Conservation (phyloP, 1,140 invertebrate species). For the Caenorhabditis tropicalis region DNA sequence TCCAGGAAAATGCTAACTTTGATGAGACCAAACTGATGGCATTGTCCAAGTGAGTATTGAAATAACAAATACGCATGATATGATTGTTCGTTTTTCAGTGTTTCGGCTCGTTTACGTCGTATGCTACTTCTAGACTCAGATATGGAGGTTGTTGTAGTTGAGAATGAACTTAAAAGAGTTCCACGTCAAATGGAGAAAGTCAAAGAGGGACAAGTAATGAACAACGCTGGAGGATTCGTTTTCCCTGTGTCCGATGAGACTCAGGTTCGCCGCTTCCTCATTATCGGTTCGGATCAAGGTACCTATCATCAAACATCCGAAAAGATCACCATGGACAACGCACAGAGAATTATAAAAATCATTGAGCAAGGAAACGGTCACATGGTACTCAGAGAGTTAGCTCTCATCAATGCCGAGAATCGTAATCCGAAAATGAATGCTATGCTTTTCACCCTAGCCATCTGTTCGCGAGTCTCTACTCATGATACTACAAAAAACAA, state of each 20-base stretch:
- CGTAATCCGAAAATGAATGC: conserved; percentile 72
- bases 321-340: conserved; percentile 70
- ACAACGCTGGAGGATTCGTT: conserved; percentile 72
- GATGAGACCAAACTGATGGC: not conserved
- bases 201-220: conserved; percentile 60
- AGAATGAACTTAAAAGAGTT: not conserved
- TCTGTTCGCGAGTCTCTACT: conserved; percentile 67
- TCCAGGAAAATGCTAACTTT: not conserved
- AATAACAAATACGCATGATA: not conserved
- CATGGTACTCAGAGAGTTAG: conserved; percentile 69
- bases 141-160: not conserved
- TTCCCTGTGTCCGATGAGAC: conserved; percentile 71
- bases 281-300: conserved; percentile 68
- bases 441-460: conserved; percentile 71
- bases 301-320: conserved; percentile 68
- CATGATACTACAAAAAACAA: conserved; percentile 10
- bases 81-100: not conserved
- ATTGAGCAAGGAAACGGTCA: conserved; percentile 68
- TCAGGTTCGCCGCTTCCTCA: conserved; percentile 72
- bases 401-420: conserved; percentile 69
- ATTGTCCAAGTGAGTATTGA: not conserved
- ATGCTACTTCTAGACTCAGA: not conserved
- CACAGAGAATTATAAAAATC: conserved; percentile 65
- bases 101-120: not conserved
- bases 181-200: conserved; percentile 8